Conservation (phyloP, 2,797 vertebrate genomes). For the Channallabes apus region DNA sequence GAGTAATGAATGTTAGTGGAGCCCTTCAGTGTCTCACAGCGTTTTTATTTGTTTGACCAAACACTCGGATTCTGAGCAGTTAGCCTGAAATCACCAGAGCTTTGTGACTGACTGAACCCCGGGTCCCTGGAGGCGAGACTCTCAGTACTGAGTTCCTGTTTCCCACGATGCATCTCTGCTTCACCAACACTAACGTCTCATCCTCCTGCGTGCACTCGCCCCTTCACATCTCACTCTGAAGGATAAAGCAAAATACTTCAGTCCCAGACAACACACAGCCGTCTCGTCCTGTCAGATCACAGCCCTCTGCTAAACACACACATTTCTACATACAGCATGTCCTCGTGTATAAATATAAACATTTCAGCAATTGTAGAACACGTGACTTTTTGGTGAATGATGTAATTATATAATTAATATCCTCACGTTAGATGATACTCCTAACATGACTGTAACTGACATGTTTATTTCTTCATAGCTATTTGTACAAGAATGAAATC, state of each 20-base stretch:
- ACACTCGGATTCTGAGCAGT: not conserved
- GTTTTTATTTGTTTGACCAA: not conserved
- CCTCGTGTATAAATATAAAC: not conserved
- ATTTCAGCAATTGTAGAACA: not conserved
- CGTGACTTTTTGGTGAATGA: not conserved
- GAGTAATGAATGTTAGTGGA: not conserved
- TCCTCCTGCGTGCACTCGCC: constrained; percentile 17
- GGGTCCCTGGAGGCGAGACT: constrained; percentile 41
- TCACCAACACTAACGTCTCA: not conserved
- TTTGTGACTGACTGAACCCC: constrained; percentile 35
- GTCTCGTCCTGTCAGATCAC: not conserved
- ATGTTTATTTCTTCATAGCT: constrained; percentile 96
- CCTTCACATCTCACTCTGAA: constrained; percentile 20
- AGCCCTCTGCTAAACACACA: not conserved
- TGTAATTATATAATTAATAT: not conserved
- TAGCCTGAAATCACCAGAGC: constrained; percentile 21
- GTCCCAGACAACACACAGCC: constrained; percentile 2
- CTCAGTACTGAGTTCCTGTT: constrained; percentile 51
- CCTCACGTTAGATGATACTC: constrained; percentile 50
- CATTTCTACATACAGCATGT: not conserved
- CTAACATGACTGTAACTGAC: constrained; percentile 74
- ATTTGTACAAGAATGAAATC: constrained; percentile 99
- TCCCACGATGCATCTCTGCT: constrained; percentile 46
- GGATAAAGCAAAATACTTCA: constrained; percentile 36
- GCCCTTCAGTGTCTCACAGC: not conserved